These are phyloP conservation scores for Sus cebifrons DNA, from an alignment of 2,797 vertebrate genomes.

Conservation along the genomic window DNA sequence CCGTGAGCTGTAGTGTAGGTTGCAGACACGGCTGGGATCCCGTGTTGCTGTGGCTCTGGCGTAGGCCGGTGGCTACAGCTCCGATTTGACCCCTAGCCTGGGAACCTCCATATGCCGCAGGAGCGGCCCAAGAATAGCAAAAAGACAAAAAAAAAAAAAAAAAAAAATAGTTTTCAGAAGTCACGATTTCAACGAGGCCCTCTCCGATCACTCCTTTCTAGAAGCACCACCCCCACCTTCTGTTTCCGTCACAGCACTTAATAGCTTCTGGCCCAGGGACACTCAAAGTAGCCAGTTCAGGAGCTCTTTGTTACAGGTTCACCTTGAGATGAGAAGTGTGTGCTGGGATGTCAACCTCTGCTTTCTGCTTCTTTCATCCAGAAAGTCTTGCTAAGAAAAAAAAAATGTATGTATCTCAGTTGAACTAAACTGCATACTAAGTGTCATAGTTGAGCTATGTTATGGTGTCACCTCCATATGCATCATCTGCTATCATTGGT, in stretches of 20 bases:
- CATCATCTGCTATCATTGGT: neutral
- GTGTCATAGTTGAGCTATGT: fast-evolving
- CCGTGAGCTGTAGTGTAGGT: too few species aligned
- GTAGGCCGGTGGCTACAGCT: too few species aligned
- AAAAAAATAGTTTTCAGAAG: neutral
- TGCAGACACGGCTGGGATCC: too few species aligned
- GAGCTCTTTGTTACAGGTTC: neutral
- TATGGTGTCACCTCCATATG: too few species aligned
- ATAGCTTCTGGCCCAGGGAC: neutral
- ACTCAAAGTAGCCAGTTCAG: neutral
- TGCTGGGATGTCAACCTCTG: neutral
- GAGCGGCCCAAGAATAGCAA: too few species aligned
- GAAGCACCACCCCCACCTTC: too few species aligned
- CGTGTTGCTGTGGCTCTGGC: too few species aligned
- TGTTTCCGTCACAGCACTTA: neutral
- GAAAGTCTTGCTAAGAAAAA: neutral
- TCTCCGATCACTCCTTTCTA: neutral
- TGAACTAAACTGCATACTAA: neutral
- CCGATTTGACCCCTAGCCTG: too few species aligned
- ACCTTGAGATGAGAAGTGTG: fast-evolving
- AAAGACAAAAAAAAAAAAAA: too few species aligned
- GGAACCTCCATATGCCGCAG: too few species aligned
- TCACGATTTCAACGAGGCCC: neutral
- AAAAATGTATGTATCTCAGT: neutral
- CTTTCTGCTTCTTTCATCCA: neutral